Base-by-base conservation (phyloP, 2,797 vertebrate species). In the Kryptolebias ocellatus region DNA sequence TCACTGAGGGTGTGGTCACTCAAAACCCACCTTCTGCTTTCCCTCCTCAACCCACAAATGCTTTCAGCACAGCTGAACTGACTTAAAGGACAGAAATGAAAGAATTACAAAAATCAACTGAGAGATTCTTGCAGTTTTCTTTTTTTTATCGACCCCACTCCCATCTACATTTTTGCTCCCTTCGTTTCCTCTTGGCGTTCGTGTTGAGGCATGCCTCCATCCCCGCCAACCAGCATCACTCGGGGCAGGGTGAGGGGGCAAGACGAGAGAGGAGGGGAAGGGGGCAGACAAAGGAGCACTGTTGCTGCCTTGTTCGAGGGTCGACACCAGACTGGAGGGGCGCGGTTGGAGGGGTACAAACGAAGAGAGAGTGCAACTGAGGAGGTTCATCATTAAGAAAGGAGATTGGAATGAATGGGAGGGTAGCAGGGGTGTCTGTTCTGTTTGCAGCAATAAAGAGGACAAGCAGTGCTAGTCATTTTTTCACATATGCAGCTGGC, bases 251-350 rank as follows among this genome's bases (percentile, higher is more conserved):
- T 78, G 80, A 80, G 85, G 80, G 87, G 84, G 83, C 74, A 78
- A 83, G 28, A 61, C 59, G 62, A 57, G 75, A 55, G 74, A 82
- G 66, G 71, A 65, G 79, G 79, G 78, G 75, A 68, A 76, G 79
- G 68, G 80, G 77, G 67, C 77, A 90, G 90, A 97, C 96, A 98
- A 97, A 98, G 96, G 90, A 95, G 93, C 94, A 95, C 94, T 96
- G 96, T 96, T 95, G 86, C 89, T 83, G 92, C 89, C 92, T 94
- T 91, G 76, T 86, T 84, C 67, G 83, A 86, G 85, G 84, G 86
- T 80, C 63, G 74, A 75, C 79, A 78, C 72, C 71, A 66, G 80
- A 70, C 76, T 84, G 70, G 71, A 81, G 78, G 86, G 80, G 76
- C 46, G 69, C 14, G 60, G 79, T 74, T 58, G 60, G 73, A 68